Conservation (phyloP, 2,888 invertebrate genomes). For the Dexiosoma caninum region DNA sequence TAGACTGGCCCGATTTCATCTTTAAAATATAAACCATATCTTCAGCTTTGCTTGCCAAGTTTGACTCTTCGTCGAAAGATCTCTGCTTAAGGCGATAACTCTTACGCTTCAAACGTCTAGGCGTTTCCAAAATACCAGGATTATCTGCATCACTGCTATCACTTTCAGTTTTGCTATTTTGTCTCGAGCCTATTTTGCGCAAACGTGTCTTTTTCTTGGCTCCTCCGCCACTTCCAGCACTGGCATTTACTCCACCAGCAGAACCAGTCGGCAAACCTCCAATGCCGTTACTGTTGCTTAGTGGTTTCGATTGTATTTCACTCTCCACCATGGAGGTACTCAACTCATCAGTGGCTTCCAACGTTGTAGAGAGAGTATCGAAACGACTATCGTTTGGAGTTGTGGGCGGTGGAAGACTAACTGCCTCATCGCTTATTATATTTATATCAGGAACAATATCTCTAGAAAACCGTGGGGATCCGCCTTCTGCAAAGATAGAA, state of each 20-base stretch:
- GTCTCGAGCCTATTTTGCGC: constrained; percentile 77
- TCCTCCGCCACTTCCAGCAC: constrained; percentile 9
- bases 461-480: constrained; percentile 66
- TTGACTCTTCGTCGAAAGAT: constrained; percentile 75
- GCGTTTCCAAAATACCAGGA: constrained; percentile 73
- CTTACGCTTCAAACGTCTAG: constrained; percentile 76
- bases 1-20: constrained; percentile 75
- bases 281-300: constrained; percentile 53
- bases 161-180: constrained; percentile 78
- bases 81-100: constrained; percentile 75
- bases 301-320: constrained; percentile 65
- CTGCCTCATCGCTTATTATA: constrained; percentile 73
- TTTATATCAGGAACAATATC: constrained; percentile 75
- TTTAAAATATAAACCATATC: constrained; percentile 75
- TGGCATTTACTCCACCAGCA: constrained; percentile 63
- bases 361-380: constrained; percentile 67
- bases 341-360: constrained; percentile 69
- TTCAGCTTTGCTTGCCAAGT: constrained; percentile 62
- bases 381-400: constrained; percentile 63
- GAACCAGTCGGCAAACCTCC: constrained; percentile 1
- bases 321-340: constrained; percentile 70
- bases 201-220: constrained; percentile 74
- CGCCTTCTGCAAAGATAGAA: constrained; percentile 68
- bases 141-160: constrained; percentile 76
- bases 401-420: constrained; percentile 56